Base-by-base conservation (phyloP, 2,113 vertebrate genomes). In the Cromileptes altivelis region DNA sequence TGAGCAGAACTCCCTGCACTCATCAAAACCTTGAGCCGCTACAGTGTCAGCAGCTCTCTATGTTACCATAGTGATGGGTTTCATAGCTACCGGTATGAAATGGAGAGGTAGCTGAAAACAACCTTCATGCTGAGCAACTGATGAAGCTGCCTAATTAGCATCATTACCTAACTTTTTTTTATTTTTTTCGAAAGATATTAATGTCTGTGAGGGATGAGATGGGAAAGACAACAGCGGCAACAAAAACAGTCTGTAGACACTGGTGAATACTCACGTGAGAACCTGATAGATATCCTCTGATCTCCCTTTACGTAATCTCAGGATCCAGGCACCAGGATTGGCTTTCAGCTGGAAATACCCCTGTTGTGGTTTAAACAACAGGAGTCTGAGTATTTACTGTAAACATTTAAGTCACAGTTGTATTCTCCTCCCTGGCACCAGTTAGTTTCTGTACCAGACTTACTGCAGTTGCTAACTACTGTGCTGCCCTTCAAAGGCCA, bases 331-430 rank as follows among this genome's bases (percentile, higher is more conserved):
- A 25, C 98, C 98, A 18, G 98, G 98, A 88, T 98, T 99, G 80
- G 98, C 98, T 96, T 99, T 99, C 85, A 99, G 91, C 78, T 99
- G 98, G 94, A 99, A 99, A 95, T 99, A 99, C 0, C 98, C 98
- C 98, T 99, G 89, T 78, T 84, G 60, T 75, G 12, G 49, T 87
- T n/a, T 11, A 88, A 77, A 85, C 42, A 65, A 40, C 23, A 62
- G 3, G 1, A 70, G 47, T 8, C 45, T 62, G 27, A 77, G n/a
- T 49, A 72, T 74, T 64, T 60, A 56, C 49, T 25, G 14, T 64
- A 19, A 75, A 64, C 60, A 57, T 23, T 21, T 4, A 40, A 27
- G 33, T 52, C 70, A 60, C 27, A 68, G 50, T 70, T 49, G 10
- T 72, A 65, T 74, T 73, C 25, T 58, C 23, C 37, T 21, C n/a